These are phyloP conservation scores for Polydrusus pterygomalis DNA, from an alignment of 2,888 invertebrate genomes.

Conservation along the genomic window DNA sequence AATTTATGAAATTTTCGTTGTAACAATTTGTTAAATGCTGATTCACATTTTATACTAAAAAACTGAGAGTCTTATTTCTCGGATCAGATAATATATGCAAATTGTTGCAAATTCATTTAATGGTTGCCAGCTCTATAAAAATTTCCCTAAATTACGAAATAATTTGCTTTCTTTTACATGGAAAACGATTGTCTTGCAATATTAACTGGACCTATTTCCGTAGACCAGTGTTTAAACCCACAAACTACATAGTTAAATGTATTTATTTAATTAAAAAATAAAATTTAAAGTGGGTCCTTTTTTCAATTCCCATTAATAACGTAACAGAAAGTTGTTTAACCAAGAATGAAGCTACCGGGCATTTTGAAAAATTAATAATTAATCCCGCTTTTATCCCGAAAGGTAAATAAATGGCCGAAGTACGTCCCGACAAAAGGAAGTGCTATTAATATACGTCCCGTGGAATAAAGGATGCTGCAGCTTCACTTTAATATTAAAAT, in stretches of 20 bases:
- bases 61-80: not conserved
- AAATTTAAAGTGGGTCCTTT: slow-evolving; percentile 8
- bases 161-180: too few relatives aligned
- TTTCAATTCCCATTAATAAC: slow-evolving; percentile 27
- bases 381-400: slow-evolving; percentile 46
- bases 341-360: slow-evolving; percentile 25
- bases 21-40: not conserved
- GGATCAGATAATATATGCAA: too few relatives aligned
- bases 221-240: too few relatives aligned
- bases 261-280: slow-evolving; percentile 1
- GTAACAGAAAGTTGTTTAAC: slow-evolving; percentile 26
- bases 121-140: too few relatives aligned
- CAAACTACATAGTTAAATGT: too few relatives aligned
- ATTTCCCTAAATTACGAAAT: too few relatives aligned
- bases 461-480: slow-evolving; percentile 31
- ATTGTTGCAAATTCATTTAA: too few relatives aligned
- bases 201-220: not conserved
- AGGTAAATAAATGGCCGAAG: slow-evolving; percentile 48
- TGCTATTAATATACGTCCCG: slow-evolving; percentile 40
- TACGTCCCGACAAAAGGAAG: slow-evolving; percentile 44
- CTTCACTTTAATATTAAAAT: slow-evolving; percentile 39
- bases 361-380: slow-evolving; percentile 51
- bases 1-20: not conserved
- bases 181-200: not conserved
- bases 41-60: not conserved